These are phyloP conservation scores for Dusona sp. DNA, from an alignment of 2,888 invertebrate species.

Conservation along the genomic window DNA sequence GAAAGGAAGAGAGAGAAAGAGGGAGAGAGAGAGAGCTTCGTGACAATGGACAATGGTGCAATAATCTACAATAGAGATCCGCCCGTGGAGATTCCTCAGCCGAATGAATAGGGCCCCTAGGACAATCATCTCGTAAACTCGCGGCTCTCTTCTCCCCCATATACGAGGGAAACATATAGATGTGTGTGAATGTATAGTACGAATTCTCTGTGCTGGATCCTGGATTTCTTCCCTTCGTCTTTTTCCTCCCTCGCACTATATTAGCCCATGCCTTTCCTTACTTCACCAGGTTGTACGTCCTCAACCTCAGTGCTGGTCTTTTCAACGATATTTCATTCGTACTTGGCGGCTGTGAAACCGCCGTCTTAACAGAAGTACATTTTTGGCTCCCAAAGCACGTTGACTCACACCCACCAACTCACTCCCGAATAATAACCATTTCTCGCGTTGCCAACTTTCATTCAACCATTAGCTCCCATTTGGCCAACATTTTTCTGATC, in stretches of 20 bases:
- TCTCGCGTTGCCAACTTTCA: background rate
- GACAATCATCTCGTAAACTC: slow-evolving; percentile 81
- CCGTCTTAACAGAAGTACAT: slow-evolving; percentile 48
- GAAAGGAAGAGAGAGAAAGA: background rate
- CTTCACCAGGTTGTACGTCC: slow-evolving; percentile 20
- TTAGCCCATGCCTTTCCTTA: slow-evolving; percentile 37
- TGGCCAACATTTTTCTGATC: background rate
- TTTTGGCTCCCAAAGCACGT: slow-evolving; percentile 23
- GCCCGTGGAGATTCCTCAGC: slow-evolving; percentile 77
- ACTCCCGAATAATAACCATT: background rate
- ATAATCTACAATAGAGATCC: slow-evolving; percentile 82
- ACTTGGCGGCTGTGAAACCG: slow-evolving; percentile 16
- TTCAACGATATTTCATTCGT: slow-evolving; percentile 32
- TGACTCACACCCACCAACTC: slow-evolving; percentile 2
- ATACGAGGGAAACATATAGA: background rate
- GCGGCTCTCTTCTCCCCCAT: slow-evolving; percentile 67
- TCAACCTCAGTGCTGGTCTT: slow-evolving; percentile 24
- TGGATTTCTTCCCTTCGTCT: slow-evolving; percentile 64
- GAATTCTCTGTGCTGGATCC: slow-evolving; percentile 33
- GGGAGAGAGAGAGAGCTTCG: slow-evolving; percentile 57
- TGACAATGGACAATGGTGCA: slow-evolving; percentile 81
- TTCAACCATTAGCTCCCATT: background rate
- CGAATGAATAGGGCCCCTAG: slow-evolving; percentile 79
- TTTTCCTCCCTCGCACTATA: slow-evolving; percentile 62
- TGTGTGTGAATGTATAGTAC: slow-evolving; percentile 62